Percentiles rank a stretch among this genome's conserved stretches.
These are phyloP conservation scores for Globodera ellingtonae DNA, from an alignment of 1,140 invertebrate genomes.

Conservation along the genomic window DNA sequence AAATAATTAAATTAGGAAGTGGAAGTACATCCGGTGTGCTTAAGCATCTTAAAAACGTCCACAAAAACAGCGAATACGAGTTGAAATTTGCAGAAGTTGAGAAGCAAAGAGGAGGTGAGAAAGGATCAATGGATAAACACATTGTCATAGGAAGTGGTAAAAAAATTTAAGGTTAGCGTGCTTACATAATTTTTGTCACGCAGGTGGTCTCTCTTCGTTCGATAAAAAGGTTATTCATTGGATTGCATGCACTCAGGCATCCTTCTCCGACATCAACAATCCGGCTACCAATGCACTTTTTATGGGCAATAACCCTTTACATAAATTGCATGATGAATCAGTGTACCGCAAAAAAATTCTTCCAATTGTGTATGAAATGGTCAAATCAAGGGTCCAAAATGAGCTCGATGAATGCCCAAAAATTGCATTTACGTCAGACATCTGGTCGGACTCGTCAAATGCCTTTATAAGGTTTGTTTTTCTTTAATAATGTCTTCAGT, in stretches of 20 bases:
- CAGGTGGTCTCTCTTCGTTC: neutral
- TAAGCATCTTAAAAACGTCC: no score
- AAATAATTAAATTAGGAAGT: no score
- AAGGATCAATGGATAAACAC: no score
- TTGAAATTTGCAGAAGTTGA: no score
- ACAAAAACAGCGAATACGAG: no score
- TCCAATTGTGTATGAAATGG: neutral
- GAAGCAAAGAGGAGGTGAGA: no score
- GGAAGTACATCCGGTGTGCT: no score
- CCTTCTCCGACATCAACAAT: slow-evolving; percentile 14
- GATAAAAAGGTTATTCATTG: slow-evolving; percentile 14
- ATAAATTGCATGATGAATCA: neutral
- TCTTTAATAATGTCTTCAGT: neutral
- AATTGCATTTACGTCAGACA: slow-evolving; percentile 12
- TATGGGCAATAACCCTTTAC: neutral
- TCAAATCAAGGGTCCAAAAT: slow-evolving; percentile 3
- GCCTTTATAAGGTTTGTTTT: slow-evolving; percentile 5
- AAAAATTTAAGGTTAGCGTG: no score
- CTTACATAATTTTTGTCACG: no score
- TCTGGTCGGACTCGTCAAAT: slow-evolving; percentile 3
- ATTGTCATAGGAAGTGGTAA: no score
- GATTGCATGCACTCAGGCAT: neutral
- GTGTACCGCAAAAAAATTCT: neutral
- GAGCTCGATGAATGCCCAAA: neutral
- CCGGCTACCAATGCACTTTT: neutral